A percentile compares a stretch with the other conserved stretches of the same genome.
These are phyloP conservation scores for Casuarius casuarius DNA, from an alignment of 2,113 vertebrate genomes.

Conservation along the genomic window DNA sequence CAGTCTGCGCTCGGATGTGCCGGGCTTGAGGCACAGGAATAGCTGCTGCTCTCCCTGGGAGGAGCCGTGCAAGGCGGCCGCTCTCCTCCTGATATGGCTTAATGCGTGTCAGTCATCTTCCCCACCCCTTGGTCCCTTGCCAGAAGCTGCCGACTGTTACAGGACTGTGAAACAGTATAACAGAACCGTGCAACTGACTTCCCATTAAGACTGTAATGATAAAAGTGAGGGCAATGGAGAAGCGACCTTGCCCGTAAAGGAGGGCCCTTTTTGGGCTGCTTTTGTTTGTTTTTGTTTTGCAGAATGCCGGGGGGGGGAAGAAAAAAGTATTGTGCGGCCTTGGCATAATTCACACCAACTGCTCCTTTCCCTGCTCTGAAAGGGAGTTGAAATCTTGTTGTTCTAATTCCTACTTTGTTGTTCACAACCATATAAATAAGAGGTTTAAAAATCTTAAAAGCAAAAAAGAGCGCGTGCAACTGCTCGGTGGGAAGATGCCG, in stretches of 20 bases:
- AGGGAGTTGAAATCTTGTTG: background rate
- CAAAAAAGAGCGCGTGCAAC: background rate
- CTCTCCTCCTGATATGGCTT: background rate
- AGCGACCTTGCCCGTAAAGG: background rate
- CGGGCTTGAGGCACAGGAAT: background rate
- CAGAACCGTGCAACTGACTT: background rate
- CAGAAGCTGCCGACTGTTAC: background rate
- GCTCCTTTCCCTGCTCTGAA: background rate
- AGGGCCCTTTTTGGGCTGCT: background rate
- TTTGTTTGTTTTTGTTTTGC: background rate
- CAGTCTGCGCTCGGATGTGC: background rate
- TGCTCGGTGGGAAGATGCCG: background rate
- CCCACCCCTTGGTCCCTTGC: background rate
- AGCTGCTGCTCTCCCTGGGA: background rate
- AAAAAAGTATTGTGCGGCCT: background rate
- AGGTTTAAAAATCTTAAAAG: background rate
- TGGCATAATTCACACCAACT: background rate
- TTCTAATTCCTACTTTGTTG: background rate
- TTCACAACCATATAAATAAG: background rate
- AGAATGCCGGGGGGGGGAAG: background rate
- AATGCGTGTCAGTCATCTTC: background rate
- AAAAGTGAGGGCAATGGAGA: background rate
- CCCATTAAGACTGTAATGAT: background rate
- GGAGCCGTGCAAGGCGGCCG: background rate
- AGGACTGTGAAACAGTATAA: background rate